Evolutionary conservation across 2,797 vertebrate species (phyloP).

Genomic region (Channa striata): DNA sequence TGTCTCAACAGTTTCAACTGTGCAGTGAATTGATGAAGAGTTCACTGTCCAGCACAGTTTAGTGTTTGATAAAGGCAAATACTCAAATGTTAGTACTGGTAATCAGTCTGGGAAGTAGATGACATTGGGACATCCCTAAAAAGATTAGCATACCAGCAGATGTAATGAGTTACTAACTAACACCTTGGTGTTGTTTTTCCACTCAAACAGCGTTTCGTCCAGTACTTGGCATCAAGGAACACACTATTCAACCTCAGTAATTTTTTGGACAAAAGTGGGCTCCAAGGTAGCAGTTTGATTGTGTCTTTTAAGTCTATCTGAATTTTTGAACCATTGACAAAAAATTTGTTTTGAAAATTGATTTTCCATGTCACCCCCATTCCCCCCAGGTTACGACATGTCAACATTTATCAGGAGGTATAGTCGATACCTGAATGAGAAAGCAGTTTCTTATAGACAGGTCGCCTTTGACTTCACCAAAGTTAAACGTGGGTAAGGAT

Average conservation of each 20-base stretch:
- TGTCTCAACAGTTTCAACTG: too few relatives aligned
- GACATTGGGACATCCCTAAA: too few relatives aligned
- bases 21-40: too few relatives aligned
- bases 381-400: constrained; percentile 94
- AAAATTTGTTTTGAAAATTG: too few relatives aligned
- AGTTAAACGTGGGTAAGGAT: constrained; percentile 97
- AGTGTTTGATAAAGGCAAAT: too few relatives aligned
- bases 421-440: constrained; percentile 98
- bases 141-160: not conserved
- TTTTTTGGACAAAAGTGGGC: constrained; percentile 99
- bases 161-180: not conserved
- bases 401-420: constrained; percentile 99
- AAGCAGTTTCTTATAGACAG: constrained; percentile 99
- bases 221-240: constrained; percentile 99
- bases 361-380: constrained; percentile 8
- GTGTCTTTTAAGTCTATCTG: not conserved
- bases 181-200: not conserved
- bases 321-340: not conserved
- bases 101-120: too few relatives aligned
- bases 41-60: too few relatives aligned
- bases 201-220: constrained; percentile 93
- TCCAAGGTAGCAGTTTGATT: constrained; percentile 90
- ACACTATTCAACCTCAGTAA: constrained; percentile 99
- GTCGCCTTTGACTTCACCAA: constrained; percentile 99
- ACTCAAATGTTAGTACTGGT: too few relatives aligned